Conservation (phyloP, 2,888 invertebrate genomes). For the Caenorhabditis macrosperma region DNA sequence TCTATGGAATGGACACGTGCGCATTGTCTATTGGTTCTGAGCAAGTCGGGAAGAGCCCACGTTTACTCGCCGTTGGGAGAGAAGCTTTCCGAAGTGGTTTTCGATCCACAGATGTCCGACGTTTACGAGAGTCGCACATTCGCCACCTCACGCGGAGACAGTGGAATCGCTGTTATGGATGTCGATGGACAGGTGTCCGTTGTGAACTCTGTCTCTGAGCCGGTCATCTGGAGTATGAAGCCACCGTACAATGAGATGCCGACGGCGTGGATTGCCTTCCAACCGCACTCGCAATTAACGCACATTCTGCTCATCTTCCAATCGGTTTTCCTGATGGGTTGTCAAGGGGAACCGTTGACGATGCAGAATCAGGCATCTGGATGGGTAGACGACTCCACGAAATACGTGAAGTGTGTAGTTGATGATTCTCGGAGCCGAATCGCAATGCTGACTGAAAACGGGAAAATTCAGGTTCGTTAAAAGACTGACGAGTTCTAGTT, state of each 20-base stretch:
- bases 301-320: constrained; percentile 61
- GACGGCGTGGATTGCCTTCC: constrained; percentile 65
- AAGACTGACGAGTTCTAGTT: no score
- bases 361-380: constrained; percentile 40
- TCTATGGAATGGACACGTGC: constrained; percentile 67
- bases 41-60: constrained; percentile 51
- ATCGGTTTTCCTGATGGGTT: constrained; percentile 62
- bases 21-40: constrained; percentile 62
- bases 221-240: constrained; percentile 67
- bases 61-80: constrained; percentile 61
- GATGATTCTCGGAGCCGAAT: constrained; percentile 55
- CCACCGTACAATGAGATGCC: constrained; percentile 56
- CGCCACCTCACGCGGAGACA: constrained; percentile 56
- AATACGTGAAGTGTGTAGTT: constrained; percentile 49
- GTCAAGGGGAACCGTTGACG: constrained; percentile 64
- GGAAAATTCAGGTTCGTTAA: no score
- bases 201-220: constrained; percentile 68
- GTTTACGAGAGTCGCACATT: constrained; percentile 47
- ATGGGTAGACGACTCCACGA: constrained; percentile 46
- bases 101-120: constrained; percentile 48
- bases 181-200: constrained; percentile 64
- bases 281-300: constrained; percentile 62
- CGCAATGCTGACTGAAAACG: constrained; percentile 47
- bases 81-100: constrained; percentile 49
- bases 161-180: constrained; percentile 69